Evolutionary conservation across 2,797 vertebrate genomes (phyloP).

Genomic region (Eutrigla gurnardus): DNA sequence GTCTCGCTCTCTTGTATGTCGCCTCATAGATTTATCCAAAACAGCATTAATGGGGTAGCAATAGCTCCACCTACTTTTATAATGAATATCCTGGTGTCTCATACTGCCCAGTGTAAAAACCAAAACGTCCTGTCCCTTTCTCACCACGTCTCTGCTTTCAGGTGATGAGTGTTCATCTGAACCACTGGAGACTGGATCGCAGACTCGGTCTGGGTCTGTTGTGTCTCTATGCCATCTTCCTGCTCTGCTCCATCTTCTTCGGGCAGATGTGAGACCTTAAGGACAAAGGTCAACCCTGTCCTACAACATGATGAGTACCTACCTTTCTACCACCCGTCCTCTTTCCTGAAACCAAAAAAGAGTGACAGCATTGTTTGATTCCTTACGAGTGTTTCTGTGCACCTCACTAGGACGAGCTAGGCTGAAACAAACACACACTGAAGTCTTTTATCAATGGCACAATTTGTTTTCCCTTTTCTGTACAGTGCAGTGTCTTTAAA

Average conservation of each 20-base stretch:
- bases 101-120: background rate
- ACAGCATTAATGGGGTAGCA: background rate
- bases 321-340: conserved; percentile 30
- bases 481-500: conserved; percentile 43
- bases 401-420: conserved; percentile 32
- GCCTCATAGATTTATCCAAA: background rate
- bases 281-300: conserved; percentile 44
- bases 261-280: conserved; percentile 81
- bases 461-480: conserved; percentile 15
- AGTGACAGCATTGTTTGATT: conserved; percentile 33
- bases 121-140: background rate
- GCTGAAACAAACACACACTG: conserved; percentile 16
- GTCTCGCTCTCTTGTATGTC: background rate
- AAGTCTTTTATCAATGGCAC: conserved; percentile 31
- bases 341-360: conserved; percentile 59
- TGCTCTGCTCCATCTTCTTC: conserved; percentile 86
- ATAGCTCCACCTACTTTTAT: background rate
- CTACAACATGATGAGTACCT: conserved; percentile 35
- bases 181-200: conserved; percentile 86
- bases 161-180: conserved; percentile 85
- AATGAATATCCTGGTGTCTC: background rate
- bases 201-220: conserved; percentile 83
- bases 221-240: conserved; percentile 85
- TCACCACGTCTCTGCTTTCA: conserved; percentile 40
- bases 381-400: conserved; percentile 38